These are phyloP conservation scores for Polydrusus cervinus DNA, from an alignment of 2,888 invertebrate species.

Conservation along the genomic window DNA sequence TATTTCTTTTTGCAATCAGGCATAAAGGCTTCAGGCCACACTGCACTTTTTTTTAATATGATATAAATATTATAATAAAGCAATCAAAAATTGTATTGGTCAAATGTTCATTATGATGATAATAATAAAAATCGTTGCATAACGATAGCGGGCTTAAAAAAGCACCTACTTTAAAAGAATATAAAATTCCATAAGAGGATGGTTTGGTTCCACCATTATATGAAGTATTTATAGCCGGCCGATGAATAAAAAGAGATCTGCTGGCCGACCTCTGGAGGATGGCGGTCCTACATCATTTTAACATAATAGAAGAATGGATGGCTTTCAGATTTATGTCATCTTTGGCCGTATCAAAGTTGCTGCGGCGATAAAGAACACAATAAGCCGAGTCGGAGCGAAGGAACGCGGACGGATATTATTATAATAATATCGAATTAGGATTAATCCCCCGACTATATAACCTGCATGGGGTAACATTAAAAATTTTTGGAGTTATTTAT, in stretches of 20 bases:
- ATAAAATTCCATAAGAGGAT: constrained; percentile 32
- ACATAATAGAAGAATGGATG: constrained; percentile 70
- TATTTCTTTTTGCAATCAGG: no score
- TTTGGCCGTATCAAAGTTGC: constrained; percentile 69
- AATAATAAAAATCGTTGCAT: background rate
- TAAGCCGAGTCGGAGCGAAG: constrained; percentile 59
- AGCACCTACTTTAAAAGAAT: constrained; percentile 22
- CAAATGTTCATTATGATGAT: no score
- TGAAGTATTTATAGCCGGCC: constrained; percentile 64
- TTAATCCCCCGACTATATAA: constrained; percentile 27
- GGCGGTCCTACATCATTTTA: constrained; percentile 69
- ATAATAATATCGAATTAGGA: constrained; percentile 57
- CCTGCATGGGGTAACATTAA: constrained; percentile 30
- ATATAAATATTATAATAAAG: no score
- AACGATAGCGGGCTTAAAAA: constrained; percentile 11
- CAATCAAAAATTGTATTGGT: no score
- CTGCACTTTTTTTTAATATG: no score
- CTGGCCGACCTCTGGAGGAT: constrained; percentile 58
- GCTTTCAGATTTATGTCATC: constrained; percentile 71
- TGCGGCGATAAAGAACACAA: constrained; percentile 65
- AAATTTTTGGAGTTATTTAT: constrained; percentile 27
- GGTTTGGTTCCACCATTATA: constrained; percentile 60
- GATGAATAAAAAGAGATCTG: constrained; percentile 64
- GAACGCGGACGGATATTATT: constrained; percentile 59
- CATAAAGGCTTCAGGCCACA: no score